Evolutionary conservation across 2,797 vertebrate genomes (phyloP).

Genomic region (Xyrichtys novacula): DNA sequence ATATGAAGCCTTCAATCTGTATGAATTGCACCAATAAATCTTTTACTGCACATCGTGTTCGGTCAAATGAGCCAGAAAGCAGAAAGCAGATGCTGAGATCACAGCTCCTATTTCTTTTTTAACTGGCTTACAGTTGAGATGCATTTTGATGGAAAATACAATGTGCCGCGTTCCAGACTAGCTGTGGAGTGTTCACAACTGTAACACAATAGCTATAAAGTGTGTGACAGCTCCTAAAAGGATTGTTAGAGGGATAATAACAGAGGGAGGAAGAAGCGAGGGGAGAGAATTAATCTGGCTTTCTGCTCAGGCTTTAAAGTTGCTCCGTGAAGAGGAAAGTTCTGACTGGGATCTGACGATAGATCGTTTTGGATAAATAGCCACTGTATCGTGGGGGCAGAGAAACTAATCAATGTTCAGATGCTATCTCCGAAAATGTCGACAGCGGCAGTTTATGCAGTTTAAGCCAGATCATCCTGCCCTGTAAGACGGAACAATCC

Average conservation of each 20-base stretch:
- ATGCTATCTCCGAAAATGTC: conserved; percentile 79
- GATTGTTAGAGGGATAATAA: conserved; percentile 85
- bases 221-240: conserved; percentile 85
- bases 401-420: conserved; percentile 81
- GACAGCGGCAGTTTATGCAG: conserved; percentile 74
- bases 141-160: conserved; percentile 68
- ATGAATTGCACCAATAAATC: conserved; percentile 37
- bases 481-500: conserved; percentile 69
- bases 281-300: conserved; percentile 80
- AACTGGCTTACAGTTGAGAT: conserved; percentile 60
- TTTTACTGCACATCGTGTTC: conserved; percentile 24
- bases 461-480: conserved; percentile 76
- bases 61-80: conserved; percentile 44
- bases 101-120: conserved; percentile 52
- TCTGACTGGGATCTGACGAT: conserved; percentile 69
- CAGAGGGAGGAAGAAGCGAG: conserved; percentile 70
- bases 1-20: conserved; percentile 41
- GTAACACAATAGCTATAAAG: conserved; percentile 78
- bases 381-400: conserved; percentile 63
- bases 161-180: conserved; percentile 46
- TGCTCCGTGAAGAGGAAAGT: conserved; percentile 69
- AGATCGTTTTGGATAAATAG: conserved; percentile 79
- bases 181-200: conserved; percentile 64
- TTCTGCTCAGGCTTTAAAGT: conserved; percentile 79
- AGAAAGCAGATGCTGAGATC: conserved; percentile 45